Base-by-base conservation (phyloP, 2,888 invertebrate species). In the Pristionchus fissidentatus region DNA sequence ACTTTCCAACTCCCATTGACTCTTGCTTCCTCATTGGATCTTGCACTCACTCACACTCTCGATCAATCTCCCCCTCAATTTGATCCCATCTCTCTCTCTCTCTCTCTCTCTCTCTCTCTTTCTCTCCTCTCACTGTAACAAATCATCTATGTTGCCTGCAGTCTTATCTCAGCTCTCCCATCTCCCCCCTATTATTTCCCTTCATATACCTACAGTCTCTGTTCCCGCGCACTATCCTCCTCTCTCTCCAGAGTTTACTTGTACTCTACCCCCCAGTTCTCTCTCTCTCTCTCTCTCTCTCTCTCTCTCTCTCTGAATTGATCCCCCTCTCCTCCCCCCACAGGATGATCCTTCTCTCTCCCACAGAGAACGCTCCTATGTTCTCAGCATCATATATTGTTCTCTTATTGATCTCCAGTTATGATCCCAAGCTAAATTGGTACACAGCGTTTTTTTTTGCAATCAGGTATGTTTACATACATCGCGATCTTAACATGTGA, bases 211-310 rank as follows among this genome's bases (percentile, higher is more conserved):
- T 26, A n/a, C 41, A 49, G 32, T 13, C 38, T 49, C 55, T 29
- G 79, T 49, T 79, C 38, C 26, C 35, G 29, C 7, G 49, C 55
- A n/a, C 75, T 38, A n/a, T 19, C 66, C 13, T 66, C 29, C 66
- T 66, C 66, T 26, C 29, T 46, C 83, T 46, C 35, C 78, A 66
- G 82, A 83, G 83, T 83, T 60, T 83, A 84, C 43, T 46, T 84
- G 85, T 83, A 15, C 13, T 10, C n/a, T n/a, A n/a, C 49, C 19
- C 49, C 19, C 19, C 19, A 60, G 19, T 38, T 82, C 77, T 78
- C 29, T 70, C 35, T 52, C 82, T 49, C 49, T 60, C 73, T 70
- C 73, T 35, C 35, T 38, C 73, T 38, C 73, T 70, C 77, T 19
- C 19, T 38, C 62, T 57, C 35, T 15, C 38, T 57, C 38, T 55